phyloP scores from a whole-genome alignment of 1,140 invertebrate species.

The Megathymus violae region DNA sequence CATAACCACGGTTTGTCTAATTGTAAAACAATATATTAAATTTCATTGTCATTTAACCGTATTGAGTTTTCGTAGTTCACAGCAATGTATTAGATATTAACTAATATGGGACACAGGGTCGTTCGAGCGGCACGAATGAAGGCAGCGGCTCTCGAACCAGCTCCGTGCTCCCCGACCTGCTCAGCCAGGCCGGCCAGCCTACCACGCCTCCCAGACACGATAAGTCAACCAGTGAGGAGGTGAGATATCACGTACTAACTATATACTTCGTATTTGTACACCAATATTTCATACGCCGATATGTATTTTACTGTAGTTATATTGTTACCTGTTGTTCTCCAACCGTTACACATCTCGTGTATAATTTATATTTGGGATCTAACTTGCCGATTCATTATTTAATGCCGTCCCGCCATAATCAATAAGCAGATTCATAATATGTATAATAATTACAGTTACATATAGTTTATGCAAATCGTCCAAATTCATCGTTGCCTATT shows the following conservation, averaged over 20 bases:
- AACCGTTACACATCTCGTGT: not conserved
- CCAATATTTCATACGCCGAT: not conserved
- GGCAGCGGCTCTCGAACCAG: constrained; percentile 91
- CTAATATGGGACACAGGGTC: constrained; percentile 56
- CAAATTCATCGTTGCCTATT: constrained; percentile 11
- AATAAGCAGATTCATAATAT: not conserved
- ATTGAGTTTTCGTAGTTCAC: no score
- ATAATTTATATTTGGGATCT: constrained; percentile 6
- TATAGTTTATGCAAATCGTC: constrained; percentile 4
- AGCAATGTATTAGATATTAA: not conserved
- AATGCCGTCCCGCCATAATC: constrained; percentile 9
- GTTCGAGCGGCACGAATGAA: constrained; percentile 86
- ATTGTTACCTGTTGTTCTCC: constrained; percentile 1
- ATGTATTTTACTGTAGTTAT: constrained; percentile 2
- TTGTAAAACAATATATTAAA: no score
- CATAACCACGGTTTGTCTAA: no score
- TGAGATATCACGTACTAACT: constrained; percentile 85
- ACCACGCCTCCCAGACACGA: constrained; percentile 94
- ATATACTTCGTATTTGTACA: not conserved
- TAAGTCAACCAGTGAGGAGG: constrained; percentile 97
- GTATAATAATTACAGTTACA: no score
- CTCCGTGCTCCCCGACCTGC: constrained; percentile 96
- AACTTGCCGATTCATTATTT: not conserved
- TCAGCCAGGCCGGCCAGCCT: constrained; percentile 93
- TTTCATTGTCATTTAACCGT: no score